Conservation (phyloP, 2,113 vertebrate genomes). For the Suncus etruscus region DNA sequence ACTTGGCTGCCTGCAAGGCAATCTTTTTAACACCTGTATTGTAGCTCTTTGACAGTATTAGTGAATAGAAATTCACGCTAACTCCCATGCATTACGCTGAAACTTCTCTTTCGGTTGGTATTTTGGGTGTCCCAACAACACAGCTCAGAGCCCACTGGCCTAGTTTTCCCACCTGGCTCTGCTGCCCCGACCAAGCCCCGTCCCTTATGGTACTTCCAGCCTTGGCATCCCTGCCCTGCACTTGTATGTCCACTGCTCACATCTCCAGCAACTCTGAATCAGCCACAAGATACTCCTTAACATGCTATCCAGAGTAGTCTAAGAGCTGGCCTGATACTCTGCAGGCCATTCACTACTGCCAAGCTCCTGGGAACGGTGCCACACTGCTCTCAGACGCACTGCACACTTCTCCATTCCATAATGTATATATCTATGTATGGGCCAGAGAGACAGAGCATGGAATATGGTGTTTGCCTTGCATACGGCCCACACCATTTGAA, state of each 20-base stretch:
- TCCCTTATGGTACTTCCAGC: too few relatives aligned
- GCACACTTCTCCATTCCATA: background rate
- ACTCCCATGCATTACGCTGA: background rate
- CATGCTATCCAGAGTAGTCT: background rate
- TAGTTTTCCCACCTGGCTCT: too few relatives aligned
- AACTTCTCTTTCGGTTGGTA: background rate
- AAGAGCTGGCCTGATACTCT: background rate
- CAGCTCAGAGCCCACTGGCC: too few relatives aligned
- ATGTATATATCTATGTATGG: too few relatives aligned
- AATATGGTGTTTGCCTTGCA: too few relatives aligned
- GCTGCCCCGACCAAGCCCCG: background rate
- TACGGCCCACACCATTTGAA: too few relatives aligned
- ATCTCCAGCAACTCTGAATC: background rate
- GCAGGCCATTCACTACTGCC: background rate
- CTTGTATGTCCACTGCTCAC: background rate
- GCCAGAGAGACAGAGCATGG: too few relatives aligned
- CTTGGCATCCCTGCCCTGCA: too few relatives aligned
- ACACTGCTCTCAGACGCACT: background rate
- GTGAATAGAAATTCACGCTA: background rate
- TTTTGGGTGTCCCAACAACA: background rate
- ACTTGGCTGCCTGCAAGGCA: too few relatives aligned
- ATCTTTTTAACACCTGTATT: too few relatives aligned
- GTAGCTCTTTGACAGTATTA: background rate
- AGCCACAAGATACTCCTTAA: background rate
- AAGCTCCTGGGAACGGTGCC: background rate